phyloP scores from a whole-genome alignment of 2,113 vertebrate genomes.

The Copsychus sechellarum region DNA sequence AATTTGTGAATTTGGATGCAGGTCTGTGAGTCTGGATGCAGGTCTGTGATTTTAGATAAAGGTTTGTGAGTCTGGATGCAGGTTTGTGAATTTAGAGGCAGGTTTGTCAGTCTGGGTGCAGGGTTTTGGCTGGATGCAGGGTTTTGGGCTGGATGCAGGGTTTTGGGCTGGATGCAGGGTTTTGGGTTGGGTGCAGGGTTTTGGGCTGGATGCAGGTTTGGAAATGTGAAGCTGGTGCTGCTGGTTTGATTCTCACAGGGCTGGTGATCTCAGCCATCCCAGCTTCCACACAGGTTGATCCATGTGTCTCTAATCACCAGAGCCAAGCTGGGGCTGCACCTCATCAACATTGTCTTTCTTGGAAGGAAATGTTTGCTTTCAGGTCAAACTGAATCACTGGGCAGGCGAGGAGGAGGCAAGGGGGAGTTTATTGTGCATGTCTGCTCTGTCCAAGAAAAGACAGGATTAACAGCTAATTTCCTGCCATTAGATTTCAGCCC shows the following conservation, averaged over 20 bases:
- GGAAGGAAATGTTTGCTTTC: slow-evolving; percentile 53
- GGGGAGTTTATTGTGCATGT: slow-evolving; percentile 47
- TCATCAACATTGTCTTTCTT: slow-evolving; percentile 67
- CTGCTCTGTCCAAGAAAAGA: slow-evolving; percentile 14
- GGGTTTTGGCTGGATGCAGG: neutral
- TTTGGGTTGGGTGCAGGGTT: neutral
- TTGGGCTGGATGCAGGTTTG: neutral
- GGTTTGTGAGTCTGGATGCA: neutral
- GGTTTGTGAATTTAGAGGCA: neutral
- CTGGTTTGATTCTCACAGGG: neutral
- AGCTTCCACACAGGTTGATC: slow-evolving; percentile 11
- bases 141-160: neutral
- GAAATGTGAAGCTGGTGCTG: neutral
- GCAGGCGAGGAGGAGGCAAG: slow-evolving; percentile 13
- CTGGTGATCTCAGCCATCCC: slow-evolving; percentile 22
- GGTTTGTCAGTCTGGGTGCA: neutral
- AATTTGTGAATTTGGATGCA: neutral
- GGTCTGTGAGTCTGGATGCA: neutral
- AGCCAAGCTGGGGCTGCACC: slow-evolving; percentile 50
- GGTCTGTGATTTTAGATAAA: neutral
- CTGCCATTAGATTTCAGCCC: slow-evolving; percentile 29
- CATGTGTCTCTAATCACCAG: slow-evolving; percentile 57
- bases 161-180: neutral
- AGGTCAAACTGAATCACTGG: slow-evolving; percentile 31
- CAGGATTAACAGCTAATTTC: slow-evolving; percentile 35